Percentiles rank a stretch among this genome's conserved stretches.
These are phyloP conservation scores for Diogma glabrata DNA, from an alignment of 2,888 invertebrate genomes.

Conservation along the genomic window DNA sequence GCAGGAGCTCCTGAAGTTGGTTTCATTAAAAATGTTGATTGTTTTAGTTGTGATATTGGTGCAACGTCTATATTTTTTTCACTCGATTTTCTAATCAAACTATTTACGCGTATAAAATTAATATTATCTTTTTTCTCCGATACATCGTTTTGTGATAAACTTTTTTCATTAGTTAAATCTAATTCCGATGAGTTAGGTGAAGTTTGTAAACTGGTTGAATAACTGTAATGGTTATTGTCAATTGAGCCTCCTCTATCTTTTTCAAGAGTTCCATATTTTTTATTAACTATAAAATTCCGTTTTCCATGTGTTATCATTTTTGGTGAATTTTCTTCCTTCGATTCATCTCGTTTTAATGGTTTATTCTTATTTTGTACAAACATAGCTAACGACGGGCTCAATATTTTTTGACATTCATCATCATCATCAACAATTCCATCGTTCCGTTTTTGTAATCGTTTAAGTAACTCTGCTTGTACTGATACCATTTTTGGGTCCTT, in stretches of 20 bases:
- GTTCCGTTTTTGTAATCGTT: neutral
- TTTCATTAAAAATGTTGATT: neutral
- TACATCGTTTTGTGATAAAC: slow-evolving; percentile 3
- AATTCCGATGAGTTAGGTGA: slow-evolving; percentile 2
- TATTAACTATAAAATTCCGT: neutral
- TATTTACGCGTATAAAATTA: too few relatives aligned
- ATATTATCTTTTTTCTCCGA: too few relatives aligned
- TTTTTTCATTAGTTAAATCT: slow-evolving; percentile 3
- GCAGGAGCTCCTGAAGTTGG: neutral
- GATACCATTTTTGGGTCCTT: slow-evolving; percentile 6
- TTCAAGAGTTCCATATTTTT: too few relatives aligned
- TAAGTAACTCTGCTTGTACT: neutral
- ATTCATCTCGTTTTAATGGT: slow-evolving; percentile 6
- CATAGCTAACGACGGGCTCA: neutral
- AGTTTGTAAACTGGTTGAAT: neutral
- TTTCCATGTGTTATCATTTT: neutral
- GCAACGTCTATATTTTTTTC: too few relatives aligned
- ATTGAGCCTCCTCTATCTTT: too few relatives aligned
- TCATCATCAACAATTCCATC: neutral
- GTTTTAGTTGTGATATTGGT: too few relatives aligned
- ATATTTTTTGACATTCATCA: neutral
- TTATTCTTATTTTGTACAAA: slow-evolving; percentile 7
- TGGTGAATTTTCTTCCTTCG: neutral
- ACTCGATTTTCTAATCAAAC: too few relatives aligned
- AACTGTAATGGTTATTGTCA: neutral